Base-by-base conservation (phyloP, 2,113 vertebrate genomes). In the Spilogale gracilis region DNA sequence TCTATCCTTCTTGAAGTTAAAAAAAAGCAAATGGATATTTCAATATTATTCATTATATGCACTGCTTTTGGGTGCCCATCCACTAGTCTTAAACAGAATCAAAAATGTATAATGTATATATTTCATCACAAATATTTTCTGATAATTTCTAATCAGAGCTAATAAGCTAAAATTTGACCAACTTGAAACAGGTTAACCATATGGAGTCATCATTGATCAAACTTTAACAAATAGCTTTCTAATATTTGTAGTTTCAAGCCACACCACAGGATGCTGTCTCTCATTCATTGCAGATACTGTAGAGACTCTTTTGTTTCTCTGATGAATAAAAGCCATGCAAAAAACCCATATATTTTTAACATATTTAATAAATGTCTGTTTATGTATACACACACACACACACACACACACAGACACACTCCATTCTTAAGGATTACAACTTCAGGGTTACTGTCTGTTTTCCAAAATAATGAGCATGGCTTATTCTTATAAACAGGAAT, bases 11-110 rank as follows among this genome's bases (percentile, higher is more conserved):
- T 61, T 61, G 45, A 17, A 60, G 69, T 88, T 18, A 56, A 90
- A 94, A 96, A 96, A 76, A 92, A 96, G 61, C 13, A 93, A 71
- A 23, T 3, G 20, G 45, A 30, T 71, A 97, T 85, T 91, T 79
- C 63, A 58, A 83, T 67, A 78, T 48, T 60, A 74, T 78, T 95
- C 10, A 90, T 60, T 96, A 88, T 90, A 45, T 78, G 27, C 56
- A 89, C 21, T 95, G 54, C 87, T 93, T 82, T n/a, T 1, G 69
- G 54, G 8, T 67, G 12, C 21, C 73, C 89, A 56, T 90, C 20
- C 78, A 23, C 45, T 52, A 63, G 48, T 27, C 67, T 83, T 54
- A 4, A 43, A 80, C 17, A 88, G 97, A 96, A 90, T 81, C 52
- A 10, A 67, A 9, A 85, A 60, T 65, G 71, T 48, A 63, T 73